A percentile compares a stretch with the other conserved stretches of the same genome.
Conservation (phyloP, 2,888 invertebrate genomes). For the Meloe dianella region DNA sequence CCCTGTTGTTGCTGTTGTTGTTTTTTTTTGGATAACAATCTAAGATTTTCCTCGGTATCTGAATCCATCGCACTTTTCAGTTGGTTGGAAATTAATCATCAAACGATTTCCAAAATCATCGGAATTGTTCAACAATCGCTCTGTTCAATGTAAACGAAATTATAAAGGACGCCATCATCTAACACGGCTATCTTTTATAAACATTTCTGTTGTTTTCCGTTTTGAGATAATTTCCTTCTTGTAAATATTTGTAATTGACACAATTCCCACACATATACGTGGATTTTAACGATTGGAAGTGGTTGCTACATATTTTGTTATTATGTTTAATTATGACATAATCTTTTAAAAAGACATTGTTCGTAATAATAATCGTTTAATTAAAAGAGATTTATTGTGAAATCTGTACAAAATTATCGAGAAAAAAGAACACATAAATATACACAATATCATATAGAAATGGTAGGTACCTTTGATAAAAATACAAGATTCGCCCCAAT, state of each 20-base stretch:
- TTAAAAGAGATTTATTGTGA: neutral
- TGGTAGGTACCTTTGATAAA: conserved; percentile 6
- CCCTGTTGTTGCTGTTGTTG: neutral
- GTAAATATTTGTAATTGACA: conserved; percentile 31
- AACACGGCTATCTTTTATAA: neutral
- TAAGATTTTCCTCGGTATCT: neutral
- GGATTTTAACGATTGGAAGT: too few species aligned
- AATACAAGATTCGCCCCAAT: neutral
- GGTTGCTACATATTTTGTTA: conserved; percentile 33
- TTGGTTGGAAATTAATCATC: neutral
- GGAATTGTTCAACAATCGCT: neutral
- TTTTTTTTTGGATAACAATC: neutral
- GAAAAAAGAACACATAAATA: conserved; percentile 1
- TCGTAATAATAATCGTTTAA: neutral
- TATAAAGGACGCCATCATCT: neutral
- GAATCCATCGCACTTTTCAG: too few species aligned
- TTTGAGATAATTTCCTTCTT: conserved; percentile 24
- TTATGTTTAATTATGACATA: conserved; percentile 27
- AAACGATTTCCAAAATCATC: too few species aligned
- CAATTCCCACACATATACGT: conserved; percentile 38
- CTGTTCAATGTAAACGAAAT: conserved; percentile 11
- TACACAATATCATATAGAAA: too few species aligned
- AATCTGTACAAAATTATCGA: conserved; percentile 10
- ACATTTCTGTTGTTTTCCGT: neutral
- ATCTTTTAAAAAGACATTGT: conserved; percentile 22